A percentile compares a stretch with the other conserved stretches of the same genome.
Evolutionary conservation across 2,888 invertebrate species (phyloP).

Genomic region (Eupithecia exiguata): DNA sequence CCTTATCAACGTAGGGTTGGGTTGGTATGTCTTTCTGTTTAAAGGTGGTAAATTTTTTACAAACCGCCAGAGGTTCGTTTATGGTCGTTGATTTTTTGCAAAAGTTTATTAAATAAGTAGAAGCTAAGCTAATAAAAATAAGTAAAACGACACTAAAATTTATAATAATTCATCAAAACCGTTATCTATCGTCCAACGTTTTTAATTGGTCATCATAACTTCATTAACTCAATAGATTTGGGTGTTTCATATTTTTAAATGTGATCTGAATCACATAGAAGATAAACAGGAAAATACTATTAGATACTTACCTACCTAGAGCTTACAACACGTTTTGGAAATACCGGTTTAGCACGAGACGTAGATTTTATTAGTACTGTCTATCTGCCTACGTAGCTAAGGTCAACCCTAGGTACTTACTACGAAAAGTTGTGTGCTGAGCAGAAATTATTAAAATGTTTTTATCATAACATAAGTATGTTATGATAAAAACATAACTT

Average conservation of each 20-base stretch:
- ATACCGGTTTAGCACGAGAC: conserved; percentile 49
- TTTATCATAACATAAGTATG: not conserved
- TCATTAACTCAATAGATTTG: not conserved
- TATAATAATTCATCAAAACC: not conserved
- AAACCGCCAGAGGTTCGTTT: no score
- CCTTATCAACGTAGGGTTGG: no score
- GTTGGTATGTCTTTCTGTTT: no score
- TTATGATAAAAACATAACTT: no score
- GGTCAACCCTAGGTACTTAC: conserved; percentile 1
- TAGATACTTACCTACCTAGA: conserved; percentile 5
- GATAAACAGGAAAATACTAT: conserved; percentile 3
- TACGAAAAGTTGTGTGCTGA: not conserved
- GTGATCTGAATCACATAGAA: not conserved
- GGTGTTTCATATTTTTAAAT: not conserved
- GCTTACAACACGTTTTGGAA: conserved; percentile 48
- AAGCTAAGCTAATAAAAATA: not conserved
- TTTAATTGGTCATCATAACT: not conserved
- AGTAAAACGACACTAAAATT: not conserved
- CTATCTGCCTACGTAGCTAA: conserved; percentile 9
- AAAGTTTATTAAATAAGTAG: not conserved
- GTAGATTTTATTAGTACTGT: conserved; percentile 6
- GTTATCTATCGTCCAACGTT: not conserved
- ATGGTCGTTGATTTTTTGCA: not conserved
- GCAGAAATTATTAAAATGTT: not conserved
- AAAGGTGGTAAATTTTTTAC: no score